Evolutionary conservation across 2,797 vertebrate genomes (phyloP), one percentile per base, ranked within the genome.

Genomic region (Morus bassanus): DNA sequence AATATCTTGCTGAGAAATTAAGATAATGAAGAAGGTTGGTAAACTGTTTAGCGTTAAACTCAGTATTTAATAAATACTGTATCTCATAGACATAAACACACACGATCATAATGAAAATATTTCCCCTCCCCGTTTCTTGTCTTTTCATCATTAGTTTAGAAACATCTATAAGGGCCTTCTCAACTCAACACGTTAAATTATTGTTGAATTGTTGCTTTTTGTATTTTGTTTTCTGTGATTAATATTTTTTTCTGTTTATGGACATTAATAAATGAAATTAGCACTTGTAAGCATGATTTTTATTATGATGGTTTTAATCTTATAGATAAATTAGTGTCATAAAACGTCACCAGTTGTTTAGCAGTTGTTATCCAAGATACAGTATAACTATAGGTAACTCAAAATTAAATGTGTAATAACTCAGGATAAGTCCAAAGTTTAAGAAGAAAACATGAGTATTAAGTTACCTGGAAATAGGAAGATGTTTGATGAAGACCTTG

Each of bases 1-100:
- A 91, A 57, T 56, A 85, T 70, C 64, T 93, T 83, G 53, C 37
- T 64, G 57, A 74, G 75, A 83, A 96, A 89, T 87, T 85, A 74
- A 13, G 60, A 83, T 68, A 85, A 80, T 5, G 9, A 79, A 70
- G 83, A 88, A 76, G 27, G 17, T 18, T 60, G 21, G 27, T 81
- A 95, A 75, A 69, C 8, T 30, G 3, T 50, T 83, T 60, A 91
- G 19, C 37, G 91, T 57, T 87, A 59, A 73, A 67, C 3, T 83
- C 45, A 23, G 6, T 48, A 31, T 91, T 80, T 67, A 74, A 56
- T 74, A 92, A 72, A 80, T 65, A 85, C 3, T 73, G 0, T 31
- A 43, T 64, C 10, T 76, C 7, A 6, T 50, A 84, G 68, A 54
- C 25, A 11, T 41, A 89, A 92, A 91, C 35, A 88, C 30, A 64